Evolutionary conservation across 2,113 vertebrate genomes (phyloP).

Genomic region (Cynoglossus semilaevis): DNA sequence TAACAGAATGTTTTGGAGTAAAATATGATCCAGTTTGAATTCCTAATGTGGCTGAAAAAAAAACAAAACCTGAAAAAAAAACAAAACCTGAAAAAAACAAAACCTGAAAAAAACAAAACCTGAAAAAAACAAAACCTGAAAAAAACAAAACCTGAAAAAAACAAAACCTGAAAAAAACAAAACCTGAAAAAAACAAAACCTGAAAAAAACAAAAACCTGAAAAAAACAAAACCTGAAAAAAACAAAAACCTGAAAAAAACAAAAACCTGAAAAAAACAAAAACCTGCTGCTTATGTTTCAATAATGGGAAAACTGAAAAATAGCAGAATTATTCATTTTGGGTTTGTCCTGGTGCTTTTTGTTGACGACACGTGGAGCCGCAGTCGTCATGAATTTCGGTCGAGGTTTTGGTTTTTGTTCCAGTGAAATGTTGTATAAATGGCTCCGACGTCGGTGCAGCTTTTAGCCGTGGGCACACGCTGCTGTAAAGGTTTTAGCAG

Average conservation of each 20-base stretch:
- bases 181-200: too few relatives aligned
- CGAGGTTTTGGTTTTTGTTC: slow-evolving; percentile 18
- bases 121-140: too few relatives aligned
- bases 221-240: too few relatives aligned
- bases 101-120: too few relatives aligned
- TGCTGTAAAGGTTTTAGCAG: slow-evolving; percentile 34
- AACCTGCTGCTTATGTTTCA: background rate
- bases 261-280: too few relatives aligned
- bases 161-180: too few relatives aligned
- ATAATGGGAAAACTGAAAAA: slow-evolving; percentile 2
- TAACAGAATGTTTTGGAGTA: slow-evolving; percentile 1
- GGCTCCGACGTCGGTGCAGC: slow-evolving; percentile 26
- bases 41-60: slow-evolving; percentile 12
- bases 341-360: slow-evolving; percentile 13
- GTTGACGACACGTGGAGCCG: background rate
- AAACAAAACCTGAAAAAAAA: too few relatives aligned
- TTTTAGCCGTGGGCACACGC: slow-evolving; percentile 24
- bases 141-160: too few relatives aligned
- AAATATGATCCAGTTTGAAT: slow-evolving; percentile 10
- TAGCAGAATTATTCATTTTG: slow-evolving; percentile 18
- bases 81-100: too few relatives aligned
- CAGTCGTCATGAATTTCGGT: slow-evolving; percentile 11
- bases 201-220: too few relatives aligned
- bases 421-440: slow-evolving; percentile 34
- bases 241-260: too few relatives aligned